Conservation (phyloP, 2,888 invertebrate genomes). For the Mesorhabditis sp. region DNA sequence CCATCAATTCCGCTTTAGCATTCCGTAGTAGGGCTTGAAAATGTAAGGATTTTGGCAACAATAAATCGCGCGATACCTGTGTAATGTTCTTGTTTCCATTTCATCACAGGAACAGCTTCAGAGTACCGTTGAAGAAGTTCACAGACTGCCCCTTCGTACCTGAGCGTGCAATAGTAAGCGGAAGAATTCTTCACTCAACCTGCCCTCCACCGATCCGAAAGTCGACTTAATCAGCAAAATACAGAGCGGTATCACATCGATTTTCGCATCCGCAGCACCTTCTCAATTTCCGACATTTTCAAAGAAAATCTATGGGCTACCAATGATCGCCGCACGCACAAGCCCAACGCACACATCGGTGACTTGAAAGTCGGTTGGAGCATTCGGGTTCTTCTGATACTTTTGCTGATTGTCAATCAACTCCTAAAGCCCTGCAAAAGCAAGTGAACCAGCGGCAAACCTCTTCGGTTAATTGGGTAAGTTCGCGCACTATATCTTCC, state of each 20-base stretch:
- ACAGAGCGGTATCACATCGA: not conserved
- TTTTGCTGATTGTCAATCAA: not conserved
- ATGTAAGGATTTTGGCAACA: not conserved
- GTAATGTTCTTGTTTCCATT: not conserved
- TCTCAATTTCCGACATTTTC: not conserved
- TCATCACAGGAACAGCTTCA: not conserved
- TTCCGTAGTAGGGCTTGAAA: not conserved
- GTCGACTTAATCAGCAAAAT: not conserved
- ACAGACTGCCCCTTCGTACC: not conserved
- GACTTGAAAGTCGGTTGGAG: not conserved
- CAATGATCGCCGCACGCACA: not conserved
- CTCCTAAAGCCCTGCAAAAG: not conserved
- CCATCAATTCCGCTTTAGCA: not conserved
- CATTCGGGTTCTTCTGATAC: not conserved
- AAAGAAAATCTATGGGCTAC: not conserved
- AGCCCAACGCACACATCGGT: constrained; percentile 2
- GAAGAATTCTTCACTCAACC: not conserved
- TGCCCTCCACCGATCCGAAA: not conserved
- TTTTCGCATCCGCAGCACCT: not conserved
- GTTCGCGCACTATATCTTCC: no score
- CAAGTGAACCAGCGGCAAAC: no score
- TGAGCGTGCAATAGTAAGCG: not conserved
- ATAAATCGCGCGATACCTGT: not conserved
- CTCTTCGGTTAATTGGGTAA: no score
- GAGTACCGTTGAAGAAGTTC: not conserved